Base-by-base conservation (phyloP, 2,888 invertebrate species). In the Drosophila mayaguana region DNA sequence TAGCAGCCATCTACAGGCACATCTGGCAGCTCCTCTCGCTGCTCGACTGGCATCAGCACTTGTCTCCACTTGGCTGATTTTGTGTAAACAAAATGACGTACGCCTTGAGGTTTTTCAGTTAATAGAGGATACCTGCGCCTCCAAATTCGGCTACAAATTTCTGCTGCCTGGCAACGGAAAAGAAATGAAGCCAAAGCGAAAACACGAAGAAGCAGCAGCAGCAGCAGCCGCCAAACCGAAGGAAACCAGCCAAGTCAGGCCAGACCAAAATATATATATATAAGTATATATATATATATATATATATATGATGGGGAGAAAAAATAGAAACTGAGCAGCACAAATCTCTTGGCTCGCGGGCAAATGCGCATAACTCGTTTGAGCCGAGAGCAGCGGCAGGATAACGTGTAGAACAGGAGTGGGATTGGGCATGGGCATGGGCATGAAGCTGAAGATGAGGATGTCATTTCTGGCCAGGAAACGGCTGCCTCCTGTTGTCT, bases 81-180 rank as follows among this genome's bases (percentile, higher is more conserved):
- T 76, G 73, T 83, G 80, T 85, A 85, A 86, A 86, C 88, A 86
- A 75, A 86, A 80, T 83, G 83, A 83, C 70, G 86, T 65, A 83
- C 83, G 88, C 88, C 85, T 80, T 74, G 75, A 81, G 88, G 75
- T 74, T 80, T 75, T 56, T 54, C 22, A 38, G 57, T 16, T 36
- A 36, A 50, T 61, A 42, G 50, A 22, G 75, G 50, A 72, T 72
- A 79, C 86, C 71, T 78, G 72, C 50, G 71, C 75, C 62, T n/a
- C 57, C 22, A 68, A 72, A 53, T 78, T 75, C 53, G 56, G 48
- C 64, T 53, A 63, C 36, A 45, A 50, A 57, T 48, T 65, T 53
- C 67, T 46, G 46, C 11, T 18, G 78, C 62, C 36, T 50, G 72
- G 40, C 67, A 78, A 68, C 72, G 67, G 75, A 78, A 75, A 72